Evolutionary conservation across 2,113 vertebrate genomes (phyloP).

Genomic region (Struthio camelus): DNA sequence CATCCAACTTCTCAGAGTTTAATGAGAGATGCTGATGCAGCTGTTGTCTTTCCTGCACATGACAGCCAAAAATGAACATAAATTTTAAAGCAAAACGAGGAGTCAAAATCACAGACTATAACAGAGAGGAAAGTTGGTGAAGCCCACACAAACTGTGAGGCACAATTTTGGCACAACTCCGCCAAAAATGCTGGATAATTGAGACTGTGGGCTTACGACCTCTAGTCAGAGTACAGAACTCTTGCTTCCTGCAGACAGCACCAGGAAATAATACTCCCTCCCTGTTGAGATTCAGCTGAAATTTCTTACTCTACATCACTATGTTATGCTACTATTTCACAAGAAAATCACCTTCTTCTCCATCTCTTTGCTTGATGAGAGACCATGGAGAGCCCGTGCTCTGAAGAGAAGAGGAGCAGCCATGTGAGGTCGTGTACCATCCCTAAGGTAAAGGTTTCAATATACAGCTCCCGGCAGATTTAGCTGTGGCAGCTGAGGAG

Average conservation of each 20-base stretch:
- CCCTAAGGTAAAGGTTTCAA: neutral
- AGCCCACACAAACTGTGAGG: fast-evolving
- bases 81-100: neutral
- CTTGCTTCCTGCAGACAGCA: conserved; percentile 12
- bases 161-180: neutral
- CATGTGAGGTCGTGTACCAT: neutral
- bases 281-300: neutral
- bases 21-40: neutral
- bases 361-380: neutral
- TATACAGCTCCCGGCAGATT: fast-evolving
- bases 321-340: neutral
- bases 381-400: fast-evolving
- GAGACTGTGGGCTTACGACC: neutral
- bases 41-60: neutral
- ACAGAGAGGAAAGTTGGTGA: neutral
- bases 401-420: neutral
- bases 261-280: neutral
- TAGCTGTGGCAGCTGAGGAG: neutral
- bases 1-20: neutral
- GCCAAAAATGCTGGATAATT: neutral
- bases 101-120: neutral
- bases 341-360: neutral
- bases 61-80: neutral
- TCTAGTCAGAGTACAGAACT: neutral
- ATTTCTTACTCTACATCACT: neutral